Evolutionary conservation across 2,113 vertebrate genomes (phyloP).

Genomic region (Zeus faber): DNA sequence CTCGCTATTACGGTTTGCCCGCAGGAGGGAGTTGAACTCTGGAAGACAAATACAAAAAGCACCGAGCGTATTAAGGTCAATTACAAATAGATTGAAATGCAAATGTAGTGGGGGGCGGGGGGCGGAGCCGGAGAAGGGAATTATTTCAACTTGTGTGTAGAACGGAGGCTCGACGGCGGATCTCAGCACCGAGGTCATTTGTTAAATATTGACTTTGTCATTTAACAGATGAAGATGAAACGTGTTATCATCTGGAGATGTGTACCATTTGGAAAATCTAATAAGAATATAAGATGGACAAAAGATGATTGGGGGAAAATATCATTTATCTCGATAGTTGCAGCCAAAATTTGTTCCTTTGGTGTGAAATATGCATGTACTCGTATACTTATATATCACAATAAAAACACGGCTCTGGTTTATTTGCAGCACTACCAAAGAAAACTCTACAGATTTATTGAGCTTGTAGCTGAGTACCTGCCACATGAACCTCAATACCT

Average conservation of each 20-base stretch:
- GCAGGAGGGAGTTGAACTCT: neutral
- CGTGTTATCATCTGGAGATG: too few species aligned
- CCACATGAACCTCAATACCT: too few species aligned
- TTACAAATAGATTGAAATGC: slow-evolving; percentile 23
- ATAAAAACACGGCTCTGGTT: too few species aligned
- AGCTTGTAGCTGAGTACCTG: too few species aligned
- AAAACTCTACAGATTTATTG: too few species aligned
- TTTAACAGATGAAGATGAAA: slow-evolving; percentile 5
- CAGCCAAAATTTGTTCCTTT: too few species aligned
- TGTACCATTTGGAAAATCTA: too few species aligned
- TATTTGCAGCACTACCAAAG: too few species aligned
- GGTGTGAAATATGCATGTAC: neutral
- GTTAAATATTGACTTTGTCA: slow-evolving; percentile 17
- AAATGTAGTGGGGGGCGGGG: neutral
- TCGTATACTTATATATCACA: neutral
- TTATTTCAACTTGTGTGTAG: neutral
- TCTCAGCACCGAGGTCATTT: slow-evolving; percentile 1
- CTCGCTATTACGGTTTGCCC: too few species aligned
- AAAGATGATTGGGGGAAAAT: too few species aligned
- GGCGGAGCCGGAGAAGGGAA: neutral
- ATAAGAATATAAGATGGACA: too few species aligned
- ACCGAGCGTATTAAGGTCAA: slow-evolving; percentile 22
- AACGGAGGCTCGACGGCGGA: slow-evolving; percentile 4
- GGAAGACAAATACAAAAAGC: slow-evolving; percentile 23
- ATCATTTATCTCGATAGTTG: too few species aligned